Conservation (phyloP, 2,113 vertebrate species). For the Podocnemis expansa region DNA sequence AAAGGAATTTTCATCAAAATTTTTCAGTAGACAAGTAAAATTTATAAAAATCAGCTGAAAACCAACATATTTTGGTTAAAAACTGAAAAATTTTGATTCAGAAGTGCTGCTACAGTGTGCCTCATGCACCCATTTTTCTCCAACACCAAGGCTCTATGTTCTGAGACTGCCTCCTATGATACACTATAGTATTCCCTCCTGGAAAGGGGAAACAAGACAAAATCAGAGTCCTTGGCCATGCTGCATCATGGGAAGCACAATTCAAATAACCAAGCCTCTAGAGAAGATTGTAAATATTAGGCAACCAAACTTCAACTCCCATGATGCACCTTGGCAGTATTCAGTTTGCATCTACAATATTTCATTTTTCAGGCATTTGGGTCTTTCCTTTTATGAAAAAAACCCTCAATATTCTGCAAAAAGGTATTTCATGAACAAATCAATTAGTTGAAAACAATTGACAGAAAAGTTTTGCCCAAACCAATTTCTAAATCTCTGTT, state of each 20-base stretch:
- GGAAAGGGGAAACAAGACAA: neutral
- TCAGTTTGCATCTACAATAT: neutral
- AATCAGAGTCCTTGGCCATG: neutral
- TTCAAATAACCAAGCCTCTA: neutral
- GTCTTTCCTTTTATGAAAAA: neutral
- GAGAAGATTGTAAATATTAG: neutral
- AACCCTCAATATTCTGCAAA: neutral
- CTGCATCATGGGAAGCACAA: rapidly evolving
- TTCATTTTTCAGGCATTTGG: rapidly evolving
- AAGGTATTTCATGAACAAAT: neutral
- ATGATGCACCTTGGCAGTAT: neutral
- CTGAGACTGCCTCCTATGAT: neutral
- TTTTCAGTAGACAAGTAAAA: too few relatives aligned
- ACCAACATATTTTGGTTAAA: neutral
- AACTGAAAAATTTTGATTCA: neutral
- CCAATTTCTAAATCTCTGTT: neutral
- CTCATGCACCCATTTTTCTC: neutral
- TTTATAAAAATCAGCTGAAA: neutral
- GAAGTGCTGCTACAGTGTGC: neutral
- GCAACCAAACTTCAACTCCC: neutral
- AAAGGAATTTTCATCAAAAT: too few relatives aligned
- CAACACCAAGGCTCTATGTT: neutral
- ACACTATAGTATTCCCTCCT: neutral
- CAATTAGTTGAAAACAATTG: neutral
- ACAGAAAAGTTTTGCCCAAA: neutral